phyloP scores from a whole-genome alignment of 1,140 invertebrate genomes.

The Achatina immaculata region DNA sequence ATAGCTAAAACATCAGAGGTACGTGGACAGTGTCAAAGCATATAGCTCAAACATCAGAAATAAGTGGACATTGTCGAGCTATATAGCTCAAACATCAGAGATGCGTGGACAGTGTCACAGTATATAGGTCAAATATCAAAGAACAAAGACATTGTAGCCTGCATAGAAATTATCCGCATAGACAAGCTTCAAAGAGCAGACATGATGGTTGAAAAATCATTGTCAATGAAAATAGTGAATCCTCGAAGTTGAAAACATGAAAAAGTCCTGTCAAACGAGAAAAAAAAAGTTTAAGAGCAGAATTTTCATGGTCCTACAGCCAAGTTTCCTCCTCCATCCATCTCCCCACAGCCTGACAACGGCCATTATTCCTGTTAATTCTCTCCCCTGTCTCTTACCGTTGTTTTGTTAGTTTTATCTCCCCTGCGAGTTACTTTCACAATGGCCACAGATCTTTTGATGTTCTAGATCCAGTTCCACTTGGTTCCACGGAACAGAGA shows the following conservation, averaged over 20 bases:
- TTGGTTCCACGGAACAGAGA: background rate
- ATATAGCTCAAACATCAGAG: too few relatives aligned
- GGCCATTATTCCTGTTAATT: constrained; percentile 1
- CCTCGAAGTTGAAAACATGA: background rate
- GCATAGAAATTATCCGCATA: too few relatives aligned
- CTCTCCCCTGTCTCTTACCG: constrained; percentile 4
- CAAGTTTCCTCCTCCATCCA: background rate
- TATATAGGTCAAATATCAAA: too few relatives aligned
- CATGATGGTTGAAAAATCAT: too few relatives aligned
- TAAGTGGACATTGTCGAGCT: too few relatives aligned
- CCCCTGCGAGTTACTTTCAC: background rate
- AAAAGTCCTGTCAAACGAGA: background rate
- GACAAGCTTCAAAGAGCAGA: too few relatives aligned
- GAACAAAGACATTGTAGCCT: too few relatives aligned
- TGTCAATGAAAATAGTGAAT: background rate
- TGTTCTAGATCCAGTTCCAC: background rate
- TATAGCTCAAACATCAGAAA: too few relatives aligned
- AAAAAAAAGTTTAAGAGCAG: background rate
- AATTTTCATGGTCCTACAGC: background rate
- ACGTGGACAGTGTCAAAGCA: too few relatives aligned
- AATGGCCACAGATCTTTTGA: background rate
- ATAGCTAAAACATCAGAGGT: too few relatives aligned
- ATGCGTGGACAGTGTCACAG: too few relatives aligned
- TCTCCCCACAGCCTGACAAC: background rate
- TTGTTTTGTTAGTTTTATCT: constrained; percentile 15